Percentiles rank a stretch among this genome's conserved stretches.
Conservation (phyloP, 2,797 vertebrate species). For the Chrysocyon brachyurus region DNA sequence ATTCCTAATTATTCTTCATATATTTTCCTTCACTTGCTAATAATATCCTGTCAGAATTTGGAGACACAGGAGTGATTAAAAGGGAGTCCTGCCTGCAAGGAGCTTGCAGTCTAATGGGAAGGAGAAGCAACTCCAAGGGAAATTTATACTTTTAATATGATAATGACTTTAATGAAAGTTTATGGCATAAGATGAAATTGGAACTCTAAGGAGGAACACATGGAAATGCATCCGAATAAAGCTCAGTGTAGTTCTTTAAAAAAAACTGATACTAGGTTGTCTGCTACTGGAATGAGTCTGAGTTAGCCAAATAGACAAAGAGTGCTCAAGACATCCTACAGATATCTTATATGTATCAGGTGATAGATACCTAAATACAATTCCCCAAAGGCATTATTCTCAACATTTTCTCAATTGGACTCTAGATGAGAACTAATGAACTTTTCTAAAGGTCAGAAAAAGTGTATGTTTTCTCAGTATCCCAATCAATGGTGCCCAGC, state of each 20-base stretch:
- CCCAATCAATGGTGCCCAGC: background rate
- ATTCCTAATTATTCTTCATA: background rate
- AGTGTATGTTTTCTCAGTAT: background rate
- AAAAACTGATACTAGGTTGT: background rate
- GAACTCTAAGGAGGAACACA: background rate
- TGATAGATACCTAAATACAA: background rate
- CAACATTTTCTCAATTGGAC: background rate
- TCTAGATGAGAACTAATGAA: background rate
- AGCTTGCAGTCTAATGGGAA: background rate
- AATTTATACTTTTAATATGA: background rate
- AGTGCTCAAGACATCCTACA: fast-evolving
- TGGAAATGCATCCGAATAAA: background rate
- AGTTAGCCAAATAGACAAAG: background rate
- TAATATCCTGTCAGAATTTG: background rate
- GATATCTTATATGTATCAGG: background rate
- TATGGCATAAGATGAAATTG: background rate
- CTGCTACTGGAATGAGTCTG: background rate
- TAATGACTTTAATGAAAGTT: background rate
- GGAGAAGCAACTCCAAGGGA: background rate
- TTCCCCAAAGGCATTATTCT: background rate
- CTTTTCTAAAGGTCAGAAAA: background rate
- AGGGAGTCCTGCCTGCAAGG: background rate
- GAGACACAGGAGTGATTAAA: background rate
- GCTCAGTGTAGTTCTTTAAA: too few relatives aligned
- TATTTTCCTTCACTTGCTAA: background rate